Percentiles rank a stretch among this genome's conserved stretches.
These are phyloP conservation scores for Nemoura dubitans DNA, from an alignment of 2,888 invertebrate genomes.

Conservation along the genomic window DNA sequence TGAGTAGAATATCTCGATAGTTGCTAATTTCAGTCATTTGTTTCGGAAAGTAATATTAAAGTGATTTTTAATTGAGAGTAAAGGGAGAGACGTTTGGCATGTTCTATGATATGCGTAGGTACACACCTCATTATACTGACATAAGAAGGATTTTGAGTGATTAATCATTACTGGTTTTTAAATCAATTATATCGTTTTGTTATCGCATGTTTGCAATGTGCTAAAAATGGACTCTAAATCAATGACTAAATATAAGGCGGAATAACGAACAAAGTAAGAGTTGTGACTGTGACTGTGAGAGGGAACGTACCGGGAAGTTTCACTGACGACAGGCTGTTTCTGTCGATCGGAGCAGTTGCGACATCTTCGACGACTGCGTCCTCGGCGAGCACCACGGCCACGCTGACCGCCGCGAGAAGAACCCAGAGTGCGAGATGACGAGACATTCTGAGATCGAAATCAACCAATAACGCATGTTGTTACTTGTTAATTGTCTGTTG, in stretches of 20 bases:
- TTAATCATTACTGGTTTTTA: background rate
- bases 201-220: no score
- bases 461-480: background rate
- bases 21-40: background rate
- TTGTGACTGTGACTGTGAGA: background rate
- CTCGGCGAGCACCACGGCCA: background rate
- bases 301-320: constrained; percentile 20
- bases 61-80: no score
- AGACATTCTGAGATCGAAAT: background rate
- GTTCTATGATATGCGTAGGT: background rate
- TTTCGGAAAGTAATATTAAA: no score
- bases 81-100: background rate
- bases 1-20: background rate
- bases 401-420: background rate
- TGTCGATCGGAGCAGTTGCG: background rate
- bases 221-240: no score
- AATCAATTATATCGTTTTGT: no score
- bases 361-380: background rate
- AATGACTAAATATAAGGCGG: background rate
- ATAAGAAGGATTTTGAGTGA: background rate
- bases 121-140: background rate
- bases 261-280: background rate
- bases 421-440: background rate
- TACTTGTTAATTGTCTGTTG: background rate
- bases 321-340: constrained; percentile 16